Percentiles rank a stretch among this genome's conserved stretches.
phyloP scores from a whole-genome alignment of 2,113 vertebrate genomes.

The Ploceus nigricollis region DNA sequence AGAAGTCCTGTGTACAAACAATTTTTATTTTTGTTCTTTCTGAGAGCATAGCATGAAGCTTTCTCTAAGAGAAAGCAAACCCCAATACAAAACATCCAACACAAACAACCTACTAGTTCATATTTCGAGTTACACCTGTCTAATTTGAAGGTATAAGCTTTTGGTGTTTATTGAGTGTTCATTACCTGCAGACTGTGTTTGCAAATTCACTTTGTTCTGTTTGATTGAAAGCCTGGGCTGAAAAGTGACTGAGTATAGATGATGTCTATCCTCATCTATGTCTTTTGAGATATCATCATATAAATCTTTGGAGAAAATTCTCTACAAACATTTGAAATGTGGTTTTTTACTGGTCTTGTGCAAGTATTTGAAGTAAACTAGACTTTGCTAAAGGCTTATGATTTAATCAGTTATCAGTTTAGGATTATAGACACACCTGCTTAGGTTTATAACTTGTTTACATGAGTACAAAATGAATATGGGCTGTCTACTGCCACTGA shows the following conservation, averaged over 20 bases:
- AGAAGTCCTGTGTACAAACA: background rate
- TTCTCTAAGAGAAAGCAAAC: background rate
- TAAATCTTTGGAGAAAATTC: background rate
- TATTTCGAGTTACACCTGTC: background rate
- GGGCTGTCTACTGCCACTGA: background rate
- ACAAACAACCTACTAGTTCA: background rate
- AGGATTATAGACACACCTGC: background rate
- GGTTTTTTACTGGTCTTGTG: background rate
- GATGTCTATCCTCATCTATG: background rate
- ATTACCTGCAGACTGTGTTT: background rate
- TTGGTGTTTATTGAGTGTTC: background rate
- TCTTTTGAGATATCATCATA: background rate
- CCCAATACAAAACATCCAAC: background rate
- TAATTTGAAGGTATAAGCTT: background rate
- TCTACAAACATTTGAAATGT: background rate
- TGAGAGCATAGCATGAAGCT: background rate
- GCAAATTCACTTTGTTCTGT: background rate
- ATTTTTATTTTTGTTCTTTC: background rate
- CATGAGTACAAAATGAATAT: background rate
- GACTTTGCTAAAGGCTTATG: background rate
- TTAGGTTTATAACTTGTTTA: background rate
- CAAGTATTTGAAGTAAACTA: background rate
- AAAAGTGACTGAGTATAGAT: fast-evolving
- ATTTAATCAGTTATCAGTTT: background rate
- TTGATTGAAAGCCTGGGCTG: background rate